Evolutionary conservation across 2,888 invertebrate genomes (phyloP), one percentile per base, ranked within the genome.

Genomic region (Anodontia alba): DNA sequence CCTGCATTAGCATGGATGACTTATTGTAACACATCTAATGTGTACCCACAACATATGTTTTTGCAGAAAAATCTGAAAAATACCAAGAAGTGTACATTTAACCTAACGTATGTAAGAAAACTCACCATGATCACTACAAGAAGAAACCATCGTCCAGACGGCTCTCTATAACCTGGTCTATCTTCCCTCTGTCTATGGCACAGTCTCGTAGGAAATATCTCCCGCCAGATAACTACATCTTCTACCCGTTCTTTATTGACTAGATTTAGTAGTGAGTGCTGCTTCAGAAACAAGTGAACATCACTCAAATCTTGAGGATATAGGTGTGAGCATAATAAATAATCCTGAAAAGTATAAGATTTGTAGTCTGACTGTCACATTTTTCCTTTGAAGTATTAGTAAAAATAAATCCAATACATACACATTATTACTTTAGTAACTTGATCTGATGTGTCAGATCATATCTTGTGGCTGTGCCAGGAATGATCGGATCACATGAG

Each of bases 281-380:
- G 96, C 85, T 96, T 96, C 77, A 97, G 95, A 93, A 96, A 97
- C 29, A 96, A 96, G 92, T 97, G 96, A 0, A 98, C 96, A 92
- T 97, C 97, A 66, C 96, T 95, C 73, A 97, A 95, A 94, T 97
- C 97, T 78, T 96, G 96, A 73, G 96, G 95, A 81, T 96, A 96
- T 84, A 98, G 95, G 94, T 98, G 98, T 10, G 97, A 97, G 78
- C 97, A 96, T 66, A 98, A 93, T 81, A 98, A 95, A 93, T 97
- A 97, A 23, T 96, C 97, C 89, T 96, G 95, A 7, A 84, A 74
- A 23, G 26, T 42, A 42, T 8, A 15, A 42, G 42, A 15, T 15
- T 42, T 10, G 15, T 42, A 8, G 15, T 10, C 15, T 17, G n/a
- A 36, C 20, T 57, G 20, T 23, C 7, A 43, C 8, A 5, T 2